Evolutionary conservation across 2,113 vertebrate genomes (phyloP).

Genomic region (Upupa epops): DNA sequence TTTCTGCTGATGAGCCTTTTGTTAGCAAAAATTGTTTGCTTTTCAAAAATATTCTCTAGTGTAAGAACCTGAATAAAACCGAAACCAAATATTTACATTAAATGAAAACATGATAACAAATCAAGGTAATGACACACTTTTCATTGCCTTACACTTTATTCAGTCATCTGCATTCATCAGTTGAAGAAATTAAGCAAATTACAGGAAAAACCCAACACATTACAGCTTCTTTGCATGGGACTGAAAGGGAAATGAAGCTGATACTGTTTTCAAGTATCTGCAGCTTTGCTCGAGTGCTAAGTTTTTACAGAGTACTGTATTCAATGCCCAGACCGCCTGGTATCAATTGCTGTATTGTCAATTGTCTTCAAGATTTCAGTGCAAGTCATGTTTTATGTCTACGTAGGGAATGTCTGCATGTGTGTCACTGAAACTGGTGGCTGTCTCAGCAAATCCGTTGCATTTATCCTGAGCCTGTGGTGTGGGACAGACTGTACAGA

Average conservation of each 20-base stretch:
- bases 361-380: background rate
- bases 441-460: background rate
- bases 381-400: background rate
- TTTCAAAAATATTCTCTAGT: background rate
- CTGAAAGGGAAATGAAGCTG: background rate
- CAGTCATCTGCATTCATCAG: background rate
- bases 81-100: conserved; percentile 36
- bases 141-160: background rate
- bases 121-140: background rate
- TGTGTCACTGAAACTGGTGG: background rate
- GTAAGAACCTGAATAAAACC: background rate
- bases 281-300: background rate
- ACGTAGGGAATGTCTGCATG: background rate
- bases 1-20: conserved; percentile 40
- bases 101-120: background rate
- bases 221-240: background rate
- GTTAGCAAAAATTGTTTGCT: conserved; percentile 15
- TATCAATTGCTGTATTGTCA: background rate
- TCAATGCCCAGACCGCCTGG: background rate
- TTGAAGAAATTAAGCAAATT: conserved; percentile 19
- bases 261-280: background rate
- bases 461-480: background rate
- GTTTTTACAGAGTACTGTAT: background rate
- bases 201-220: background rate
- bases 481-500: background rate